Evolutionary conservation across 92 coral and sea anemone species (phyloP).

Genomic region (Umimayanthus chanpuru): DNA sequence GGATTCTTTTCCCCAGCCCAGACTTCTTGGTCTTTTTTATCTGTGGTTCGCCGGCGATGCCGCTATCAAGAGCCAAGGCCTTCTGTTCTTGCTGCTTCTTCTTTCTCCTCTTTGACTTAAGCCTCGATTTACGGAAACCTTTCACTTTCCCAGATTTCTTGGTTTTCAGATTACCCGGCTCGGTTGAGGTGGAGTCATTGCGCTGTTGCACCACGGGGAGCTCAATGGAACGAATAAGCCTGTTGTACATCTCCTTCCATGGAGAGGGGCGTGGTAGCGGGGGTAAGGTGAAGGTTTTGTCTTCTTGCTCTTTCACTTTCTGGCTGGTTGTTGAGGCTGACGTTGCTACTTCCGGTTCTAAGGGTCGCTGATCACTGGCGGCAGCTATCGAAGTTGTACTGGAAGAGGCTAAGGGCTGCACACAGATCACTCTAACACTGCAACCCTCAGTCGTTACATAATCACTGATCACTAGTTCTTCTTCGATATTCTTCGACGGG

Average conservation of each 20-base stretch:
- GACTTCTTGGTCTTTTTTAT: neutral
- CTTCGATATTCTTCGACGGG: neutral
- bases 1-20: neutral
- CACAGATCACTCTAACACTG: conserved; percentile 9
- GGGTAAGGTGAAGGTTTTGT: neutral
- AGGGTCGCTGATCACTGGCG: neutral
- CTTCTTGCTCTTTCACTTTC: neutral
- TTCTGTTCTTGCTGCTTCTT: neutral
- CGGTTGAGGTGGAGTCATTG: neutral
- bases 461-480: neutral
- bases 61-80: neutral
- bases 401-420: conserved; percentile 27
- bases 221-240: neutral
- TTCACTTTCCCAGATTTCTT: neutral
- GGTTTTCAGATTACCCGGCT: neutral
- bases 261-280: neutral
- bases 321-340: no score
- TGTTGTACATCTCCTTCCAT: neutral
- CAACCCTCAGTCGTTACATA: neutral
- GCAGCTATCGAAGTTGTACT: neutral
- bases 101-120: neutral
- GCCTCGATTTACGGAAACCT: neutral
- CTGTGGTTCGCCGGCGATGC: neutral
- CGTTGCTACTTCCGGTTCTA: neutral
- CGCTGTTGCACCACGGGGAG: neutral